These are phyloP conservation scores for Cotesia chilonis DNA, from an alignment of 1,140 invertebrate species.

Conservation along the genomic window DNA sequence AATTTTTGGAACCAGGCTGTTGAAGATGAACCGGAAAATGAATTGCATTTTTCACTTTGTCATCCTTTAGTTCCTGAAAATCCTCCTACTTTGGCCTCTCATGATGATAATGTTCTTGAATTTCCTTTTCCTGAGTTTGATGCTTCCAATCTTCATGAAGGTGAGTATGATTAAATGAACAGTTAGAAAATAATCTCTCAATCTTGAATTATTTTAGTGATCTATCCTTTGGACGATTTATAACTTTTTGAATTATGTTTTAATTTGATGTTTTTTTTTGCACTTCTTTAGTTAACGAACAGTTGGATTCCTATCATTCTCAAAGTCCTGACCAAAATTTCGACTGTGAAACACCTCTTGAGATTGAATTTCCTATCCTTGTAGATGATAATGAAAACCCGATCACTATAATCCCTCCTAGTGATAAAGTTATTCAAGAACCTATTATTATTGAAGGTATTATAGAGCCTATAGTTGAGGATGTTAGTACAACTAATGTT, in stretches of 20 bases:
- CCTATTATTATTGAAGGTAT: background rate
- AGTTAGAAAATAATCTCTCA: slow-evolving; percentile 9
- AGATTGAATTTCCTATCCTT: slow-evolving; percentile 14
- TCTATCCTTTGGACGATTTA: slow-evolving; percentile 19
- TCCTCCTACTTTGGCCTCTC: slow-evolving; percentile 7
- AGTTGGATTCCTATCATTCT: slow-evolving; percentile 6
- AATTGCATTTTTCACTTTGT: slow-evolving; percentile 16
- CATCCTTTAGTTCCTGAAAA: slow-evolving; percentile 13
- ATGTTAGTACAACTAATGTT: slow-evolving; percentile 16
- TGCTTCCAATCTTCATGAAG: slow-evolving; percentile 10
- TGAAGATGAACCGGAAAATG: slow-evolving; percentile 22
- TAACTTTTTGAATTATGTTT: slow-evolving; percentile 25
- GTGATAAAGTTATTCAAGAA: slow-evolving; percentile 4
- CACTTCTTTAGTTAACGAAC: slow-evolving; percentile 25
- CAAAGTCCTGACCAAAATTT: slow-evolving; percentile 11
- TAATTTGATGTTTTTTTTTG: slow-evolving; percentile 19
- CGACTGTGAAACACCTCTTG: slow-evolving; percentile 4
- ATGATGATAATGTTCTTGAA: slow-evolving; percentile 20
- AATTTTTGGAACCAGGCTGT: slow-evolving; percentile 17
- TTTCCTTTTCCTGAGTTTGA: slow-evolving; percentile 27
- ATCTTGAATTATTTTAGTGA: slow-evolving; percentile 11
- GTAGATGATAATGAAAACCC: slow-evolving; percentile 15
- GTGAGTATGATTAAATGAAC: slow-evolving; percentile 5
- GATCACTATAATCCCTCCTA: slow-evolving; percentile 13
- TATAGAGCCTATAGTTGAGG: slow-evolving; percentile 5